A percentile compares a stretch with the other conserved stretches of the same genome.
Conservation (phyloP, 2,797 vertebrate species). For the Tangara arthus region DNA sequence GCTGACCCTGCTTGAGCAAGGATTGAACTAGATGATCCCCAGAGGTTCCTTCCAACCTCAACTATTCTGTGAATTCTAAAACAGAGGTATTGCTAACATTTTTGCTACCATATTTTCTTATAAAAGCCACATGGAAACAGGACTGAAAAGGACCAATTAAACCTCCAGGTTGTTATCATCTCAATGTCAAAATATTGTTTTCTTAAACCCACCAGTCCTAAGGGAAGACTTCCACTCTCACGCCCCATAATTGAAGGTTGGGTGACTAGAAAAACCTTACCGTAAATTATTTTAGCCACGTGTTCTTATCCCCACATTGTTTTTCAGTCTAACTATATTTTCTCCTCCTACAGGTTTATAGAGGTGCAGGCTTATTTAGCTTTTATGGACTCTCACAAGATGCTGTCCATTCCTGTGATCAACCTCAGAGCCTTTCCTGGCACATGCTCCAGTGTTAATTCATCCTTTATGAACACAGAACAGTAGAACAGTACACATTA, state of each 20-base stretch:
- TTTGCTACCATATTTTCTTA: background rate
- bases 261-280: background rate
- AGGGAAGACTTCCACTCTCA: background rate
- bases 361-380: background rate
- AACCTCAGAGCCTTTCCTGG: background rate
- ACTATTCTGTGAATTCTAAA: background rate
- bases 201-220: background rate
- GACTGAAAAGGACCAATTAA: background rate
- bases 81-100: background rate
- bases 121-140: background rate
- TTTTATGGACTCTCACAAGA: background rate
- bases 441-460: background rate
- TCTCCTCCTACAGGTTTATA: background rate
- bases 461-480: background rate
- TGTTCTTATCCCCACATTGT: background rate
- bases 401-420: background rate
- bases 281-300: background rate
- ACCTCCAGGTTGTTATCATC: background rate
- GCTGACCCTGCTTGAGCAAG: background rate
- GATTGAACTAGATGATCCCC: background rate
- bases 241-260: background rate
- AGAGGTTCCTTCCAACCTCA: background rate
- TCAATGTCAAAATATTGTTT: background rate
- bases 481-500: background rate
- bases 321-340: background rate